These are phyloP conservation scores for Myotis daubentonii DNA, from an alignment of 2,797 vertebrate genomes.

Conservation along the genomic window DNA sequence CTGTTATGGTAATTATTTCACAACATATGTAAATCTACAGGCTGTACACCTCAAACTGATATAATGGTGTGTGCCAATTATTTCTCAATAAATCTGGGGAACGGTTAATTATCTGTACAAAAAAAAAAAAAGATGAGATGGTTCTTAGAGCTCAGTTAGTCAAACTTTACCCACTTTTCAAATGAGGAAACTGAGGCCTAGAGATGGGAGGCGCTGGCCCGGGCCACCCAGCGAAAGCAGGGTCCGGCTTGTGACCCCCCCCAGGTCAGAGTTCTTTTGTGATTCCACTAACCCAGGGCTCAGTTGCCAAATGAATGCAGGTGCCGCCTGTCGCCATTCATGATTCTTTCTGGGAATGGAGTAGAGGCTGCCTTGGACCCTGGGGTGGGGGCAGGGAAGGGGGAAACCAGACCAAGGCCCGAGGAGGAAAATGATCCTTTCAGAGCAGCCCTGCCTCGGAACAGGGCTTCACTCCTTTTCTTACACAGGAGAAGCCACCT, in stretches of 20 bases:
- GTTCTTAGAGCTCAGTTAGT: not conserved
- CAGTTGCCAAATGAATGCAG: not conserved
- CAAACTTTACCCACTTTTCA: not conserved
- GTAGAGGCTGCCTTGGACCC: not conserved
- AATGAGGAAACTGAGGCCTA: not conserved
- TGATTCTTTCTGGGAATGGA: not conserved
- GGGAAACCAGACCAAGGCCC: not conserved
- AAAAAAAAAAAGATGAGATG: not conserved
- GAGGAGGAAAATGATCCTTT: not conserved
- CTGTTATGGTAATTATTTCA: not conserved
- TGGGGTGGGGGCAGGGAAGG: not conserved
- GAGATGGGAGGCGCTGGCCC: not conserved
- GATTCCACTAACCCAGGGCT: not conserved
- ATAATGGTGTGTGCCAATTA: not conserved
- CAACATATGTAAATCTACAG: not conserved
- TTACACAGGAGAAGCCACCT: conserved; percentile 72
- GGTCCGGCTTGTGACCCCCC: rapidly evolving
- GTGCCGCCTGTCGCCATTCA: rapidly evolving
- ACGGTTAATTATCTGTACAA: not conserved
- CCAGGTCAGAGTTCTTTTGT: not conserved
- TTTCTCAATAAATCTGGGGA: not conserved
- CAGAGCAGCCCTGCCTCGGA: not conserved
- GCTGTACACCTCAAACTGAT: not conserved
- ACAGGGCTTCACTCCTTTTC: not conserved
- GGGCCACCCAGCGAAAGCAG: not conserved